Percentiles rank a stretch among this genome's conserved stretches.
These are phyloP conservation scores for Chaetodon auriga DNA, from an alignment of 2,113 vertebrate species.

Conservation along the genomic window DNA sequence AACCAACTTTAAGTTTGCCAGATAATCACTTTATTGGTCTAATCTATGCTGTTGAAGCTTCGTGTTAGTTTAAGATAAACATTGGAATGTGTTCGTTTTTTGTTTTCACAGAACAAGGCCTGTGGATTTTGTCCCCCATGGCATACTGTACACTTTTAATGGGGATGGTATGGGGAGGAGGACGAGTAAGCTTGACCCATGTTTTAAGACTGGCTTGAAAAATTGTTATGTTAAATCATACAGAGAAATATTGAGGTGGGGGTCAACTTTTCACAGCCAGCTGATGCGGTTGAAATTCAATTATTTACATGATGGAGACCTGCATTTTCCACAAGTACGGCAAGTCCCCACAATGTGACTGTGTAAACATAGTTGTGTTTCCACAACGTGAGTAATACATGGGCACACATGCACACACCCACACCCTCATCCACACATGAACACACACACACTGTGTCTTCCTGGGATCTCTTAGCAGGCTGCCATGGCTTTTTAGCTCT, in stretches of 20 bases:
- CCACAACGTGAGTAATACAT: no score
- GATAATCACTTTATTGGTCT: background rate
- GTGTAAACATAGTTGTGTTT: no score
- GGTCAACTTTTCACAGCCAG: background rate
- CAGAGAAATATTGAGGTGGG: background rate
- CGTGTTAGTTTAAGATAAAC: background rate
- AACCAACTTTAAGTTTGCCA: background rate
- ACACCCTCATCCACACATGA: background rate
- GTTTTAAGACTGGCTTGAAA: background rate
- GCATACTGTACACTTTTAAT: background rate
- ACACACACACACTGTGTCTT: background rate
- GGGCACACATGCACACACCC: background rate
- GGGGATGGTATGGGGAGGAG: background rate
- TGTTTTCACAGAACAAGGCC: background rate
- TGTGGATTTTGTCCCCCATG: background rate
- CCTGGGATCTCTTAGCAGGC: constrained; percentile 9
- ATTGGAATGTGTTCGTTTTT: background rate
- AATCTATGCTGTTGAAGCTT: background rate
- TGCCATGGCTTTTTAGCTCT: constrained; percentile 19
- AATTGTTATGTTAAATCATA: background rate
- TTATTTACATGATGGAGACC: no score
- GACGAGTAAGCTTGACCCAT: background rate
- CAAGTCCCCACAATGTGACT: no score
- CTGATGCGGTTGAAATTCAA: background rate
- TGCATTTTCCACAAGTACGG: no score